Evolutionary conservation across 2,888 invertebrate species (phyloP), one percentile per base, ranked within the genome.

Genomic region (Plebejus anna): DNA sequence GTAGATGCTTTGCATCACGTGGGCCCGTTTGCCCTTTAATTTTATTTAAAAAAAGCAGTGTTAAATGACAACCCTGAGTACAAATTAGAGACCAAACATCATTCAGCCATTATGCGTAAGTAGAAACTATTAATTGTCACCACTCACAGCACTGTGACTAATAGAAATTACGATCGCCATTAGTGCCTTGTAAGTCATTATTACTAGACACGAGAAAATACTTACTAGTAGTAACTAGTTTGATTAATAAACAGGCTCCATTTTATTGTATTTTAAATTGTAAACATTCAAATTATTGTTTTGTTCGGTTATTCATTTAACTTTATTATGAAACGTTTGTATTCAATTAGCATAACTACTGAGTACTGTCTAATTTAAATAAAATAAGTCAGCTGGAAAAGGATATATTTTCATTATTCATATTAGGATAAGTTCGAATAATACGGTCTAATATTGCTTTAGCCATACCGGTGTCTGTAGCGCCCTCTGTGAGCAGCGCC

Each of bases 41-140:
- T 42, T 47, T 9, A 59, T 9, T 22, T 22, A 22, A 0, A 7
- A 59, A 59, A 7, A 22, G 16, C 55, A n/a, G 28, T 11, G 28
- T 61, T 9, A 7, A 61, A 28, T 61, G 16, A 42, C 73, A 73
- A 55, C 73, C 73, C 73, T 73, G 51, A 1, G 28, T 32, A 72
- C 7, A 55, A 55, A 55, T 73, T 55, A 73, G 55, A 32, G 51
- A 73, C 55, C 55, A 73, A 73, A 73, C 73, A 73, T 51, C 72
- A 22, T 36, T 36, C 32, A 32, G 13, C 71, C 73, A 28, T 73
- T 73, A 55, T 28, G 55, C 55, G 73, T 73, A 72, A 83, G 78
- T 83, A 83, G 81, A 6, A 61, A 22, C 47, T 55, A 76, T 51
- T 73, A 61, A 13, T 70, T 9, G 47, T 51, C 70, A 57, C 47